phyloP scores from a whole-genome alignment of 2,888 invertebrate genomes.

The Eupeodes luniger region DNA sequence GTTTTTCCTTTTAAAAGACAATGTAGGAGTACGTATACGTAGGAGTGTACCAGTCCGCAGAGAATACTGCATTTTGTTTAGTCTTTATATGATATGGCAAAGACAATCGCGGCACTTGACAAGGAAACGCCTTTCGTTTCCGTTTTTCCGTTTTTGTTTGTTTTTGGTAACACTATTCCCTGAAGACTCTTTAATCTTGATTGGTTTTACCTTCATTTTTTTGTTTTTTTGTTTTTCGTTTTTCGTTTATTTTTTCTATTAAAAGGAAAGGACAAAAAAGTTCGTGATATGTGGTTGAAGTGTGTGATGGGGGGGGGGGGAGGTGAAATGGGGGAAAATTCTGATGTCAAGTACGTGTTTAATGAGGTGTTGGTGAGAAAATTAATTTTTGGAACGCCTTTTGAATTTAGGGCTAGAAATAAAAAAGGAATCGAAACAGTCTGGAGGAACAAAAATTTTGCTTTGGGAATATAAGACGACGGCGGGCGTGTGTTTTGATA shows the following conservation, averaged over 20 bases:
- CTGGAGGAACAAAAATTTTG: too few relatives aligned
- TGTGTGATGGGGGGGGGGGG: background rate
- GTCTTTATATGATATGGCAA: slow-evolving; percentile 11
- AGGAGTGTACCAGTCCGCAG: background rate
- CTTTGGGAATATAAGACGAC: too few relatives aligned
- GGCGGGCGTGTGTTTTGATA: too few relatives aligned
- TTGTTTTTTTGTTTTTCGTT: background rate
- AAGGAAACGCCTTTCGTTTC: slow-evolving; percentile 25
- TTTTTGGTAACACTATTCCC: slow-evolving; percentile 50
- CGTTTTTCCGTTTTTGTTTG: background rate
- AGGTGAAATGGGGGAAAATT: background rate
- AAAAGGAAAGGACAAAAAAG: background rate
- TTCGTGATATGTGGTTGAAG: background rate
- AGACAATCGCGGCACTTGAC: slow-evolving; percentile 39
- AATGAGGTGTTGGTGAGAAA: slow-evolving; percentile 56
- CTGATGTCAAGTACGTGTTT: slow-evolving; percentile 61
- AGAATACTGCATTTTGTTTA: slow-evolving; percentile 33
- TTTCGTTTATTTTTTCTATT: background rate
- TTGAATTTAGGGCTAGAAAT: background rate
- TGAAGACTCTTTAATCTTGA: slow-evolving; percentile 62
- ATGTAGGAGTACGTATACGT: background rate
- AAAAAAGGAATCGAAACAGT: background rate
- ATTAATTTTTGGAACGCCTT: slow-evolving; percentile 35
- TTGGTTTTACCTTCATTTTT: slow-evolving; percentile 63
- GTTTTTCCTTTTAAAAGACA: slow-evolving; percentile 47